Conservation (phyloP, 1,140 invertebrate genomes). For the Drosophila sucinea region DNA sequence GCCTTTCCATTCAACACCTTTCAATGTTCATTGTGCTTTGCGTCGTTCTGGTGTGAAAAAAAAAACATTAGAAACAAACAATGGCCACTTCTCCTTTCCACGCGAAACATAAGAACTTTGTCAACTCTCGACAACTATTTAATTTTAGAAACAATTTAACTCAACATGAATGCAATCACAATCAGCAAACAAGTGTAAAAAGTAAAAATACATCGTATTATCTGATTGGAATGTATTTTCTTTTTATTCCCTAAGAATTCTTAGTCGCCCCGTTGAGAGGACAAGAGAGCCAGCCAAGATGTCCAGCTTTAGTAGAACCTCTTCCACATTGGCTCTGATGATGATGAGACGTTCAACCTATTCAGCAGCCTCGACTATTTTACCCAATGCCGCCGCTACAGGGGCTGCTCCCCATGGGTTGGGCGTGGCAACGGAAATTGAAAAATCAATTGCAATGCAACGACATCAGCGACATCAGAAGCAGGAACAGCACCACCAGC, state of each 20-base stretch:
- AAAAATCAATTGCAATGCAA: slow-evolving; percentile 74
- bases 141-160: no score
- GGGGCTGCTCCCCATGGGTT: slow-evolving; percentile 48
- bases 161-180: no score
- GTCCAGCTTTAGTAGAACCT: slow-evolving; percentile 60
- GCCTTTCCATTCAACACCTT: slow-evolving; percentile 2
- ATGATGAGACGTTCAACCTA: slow-evolving; percentile 62
- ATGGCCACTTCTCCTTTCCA: background rate
- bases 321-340: slow-evolving; percentile 67
- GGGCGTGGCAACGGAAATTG: slow-evolving; percentile 72
- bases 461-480: slow-evolving; percentile 32
- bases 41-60: background rate
- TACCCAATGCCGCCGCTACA: slow-evolving; percentile 29
- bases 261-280: background rate
- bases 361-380: slow-evolving; percentile 51
- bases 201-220: no score
- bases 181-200: no score
- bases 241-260: no score
- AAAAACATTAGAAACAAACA: background rate
- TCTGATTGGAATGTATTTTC: no score
- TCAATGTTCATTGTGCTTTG: background rate
- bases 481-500: slow-evolving; percentile 10
- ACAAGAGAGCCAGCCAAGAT: slow-evolving; percentile 38
- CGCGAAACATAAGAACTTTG: no score
- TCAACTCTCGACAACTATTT: no score